phyloP scores from a whole-genome alignment of 2,797 vertebrate species.

The Xerus rutilus region DNA sequence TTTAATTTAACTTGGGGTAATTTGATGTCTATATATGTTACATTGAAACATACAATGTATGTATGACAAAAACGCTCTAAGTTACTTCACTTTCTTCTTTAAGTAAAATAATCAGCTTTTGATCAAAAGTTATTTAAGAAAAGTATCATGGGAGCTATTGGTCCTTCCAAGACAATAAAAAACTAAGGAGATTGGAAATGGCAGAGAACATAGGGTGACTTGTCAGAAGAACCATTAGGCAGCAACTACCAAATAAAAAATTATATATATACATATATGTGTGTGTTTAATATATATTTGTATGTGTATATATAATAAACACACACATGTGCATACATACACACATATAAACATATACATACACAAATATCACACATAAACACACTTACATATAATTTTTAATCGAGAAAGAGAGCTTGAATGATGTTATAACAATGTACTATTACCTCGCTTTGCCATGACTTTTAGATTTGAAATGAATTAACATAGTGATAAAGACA shows the following conservation, averaged over 20 bases:
- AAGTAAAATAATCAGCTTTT: slow-evolving; percentile 4
- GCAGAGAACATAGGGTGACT: neutral
- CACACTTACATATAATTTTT: neutral
- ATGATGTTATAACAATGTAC: neutral
- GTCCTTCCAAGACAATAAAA: neutral
- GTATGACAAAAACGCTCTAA: neutral
- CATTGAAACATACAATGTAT: neutral
- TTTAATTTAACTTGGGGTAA: neutral
- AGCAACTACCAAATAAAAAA: neutral
- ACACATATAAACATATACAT: neutral
- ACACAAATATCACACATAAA: neutral
- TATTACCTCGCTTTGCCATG: neutral
- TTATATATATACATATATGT: too few species aligned
- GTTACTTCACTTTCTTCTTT: neutral
- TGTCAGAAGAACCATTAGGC: neutral
- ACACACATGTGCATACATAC: neutral
- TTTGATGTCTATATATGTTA: neutral
- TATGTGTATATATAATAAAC: neutral
- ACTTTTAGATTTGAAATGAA: neutral
- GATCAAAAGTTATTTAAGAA: neutral
- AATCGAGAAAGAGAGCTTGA: neutral
- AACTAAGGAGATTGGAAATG: neutral
- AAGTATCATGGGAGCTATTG: neutral
- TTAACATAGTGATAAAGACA: neutral
- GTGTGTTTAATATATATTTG: neutral